A percentile compares a stretch with the other conserved stretches of the same genome.
Conservation (phyloP, 2,113 vertebrate genomes). For the Ochotona princeps region DNA sequence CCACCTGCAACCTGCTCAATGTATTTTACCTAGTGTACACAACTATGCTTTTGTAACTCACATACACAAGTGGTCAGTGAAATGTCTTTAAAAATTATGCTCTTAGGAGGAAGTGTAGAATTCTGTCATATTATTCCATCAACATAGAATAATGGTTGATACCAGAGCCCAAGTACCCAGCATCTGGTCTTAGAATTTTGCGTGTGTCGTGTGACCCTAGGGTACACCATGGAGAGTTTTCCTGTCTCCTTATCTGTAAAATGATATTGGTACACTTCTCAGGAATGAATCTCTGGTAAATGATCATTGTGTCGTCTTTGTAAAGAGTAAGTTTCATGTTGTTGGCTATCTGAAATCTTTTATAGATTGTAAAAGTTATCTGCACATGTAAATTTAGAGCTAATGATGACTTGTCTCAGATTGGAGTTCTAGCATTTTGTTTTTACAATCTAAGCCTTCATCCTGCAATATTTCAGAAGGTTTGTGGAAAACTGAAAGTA, state of each 20-base stretch:
- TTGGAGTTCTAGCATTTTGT: not conserved
- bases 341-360: not conserved
- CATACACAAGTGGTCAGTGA: not conserved
- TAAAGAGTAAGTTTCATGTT: not conserved
- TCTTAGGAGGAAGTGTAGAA: too few species aligned
- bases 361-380: not conserved
- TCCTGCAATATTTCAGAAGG: too few species aligned
- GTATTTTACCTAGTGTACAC: not conserved
- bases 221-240: not conserved
- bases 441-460: not conserved
- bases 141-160: not conserved
- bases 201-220: fast-evolving
- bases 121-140: not conserved
- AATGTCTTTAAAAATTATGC: not conserved
- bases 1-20: not conserved
- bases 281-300: conserved; percentile 3
- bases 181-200: not conserved
- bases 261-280: not conserved
- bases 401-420: not conserved
- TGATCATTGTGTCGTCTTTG: not conserved
- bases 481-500: too few species aligned
- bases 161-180: not conserved
- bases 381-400: not conserved
- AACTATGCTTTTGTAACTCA: not conserved
- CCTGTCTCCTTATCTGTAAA: not conserved